A percentile compares a stretch with the other conserved stretches of the same genome.
Conservation (phyloP, 2,888 invertebrate species). For the Baccha elongata region DNA sequence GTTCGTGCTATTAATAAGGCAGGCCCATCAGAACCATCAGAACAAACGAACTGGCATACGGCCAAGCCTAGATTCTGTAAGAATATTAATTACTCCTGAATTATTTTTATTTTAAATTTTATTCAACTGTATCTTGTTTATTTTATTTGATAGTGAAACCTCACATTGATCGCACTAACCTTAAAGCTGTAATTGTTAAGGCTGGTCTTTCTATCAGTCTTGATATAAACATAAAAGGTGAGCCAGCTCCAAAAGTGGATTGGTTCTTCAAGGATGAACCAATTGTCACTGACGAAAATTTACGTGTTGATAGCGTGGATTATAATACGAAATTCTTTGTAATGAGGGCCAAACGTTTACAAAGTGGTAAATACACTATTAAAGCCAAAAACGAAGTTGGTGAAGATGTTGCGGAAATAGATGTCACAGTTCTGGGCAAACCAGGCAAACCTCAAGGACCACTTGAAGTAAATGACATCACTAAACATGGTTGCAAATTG, state of each 20-base stretch:
- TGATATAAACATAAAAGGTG: constrained; percentile 95
- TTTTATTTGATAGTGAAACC: constrained; percentile 90
- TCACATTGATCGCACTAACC: constrained; percentile 94
- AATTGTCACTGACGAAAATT: constrained; percentile 84
- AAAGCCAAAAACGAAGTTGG: constrained; percentile 96
- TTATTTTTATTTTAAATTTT: background rate
- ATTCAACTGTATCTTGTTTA: no score
- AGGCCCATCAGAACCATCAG: constrained; percentile 95
- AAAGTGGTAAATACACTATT: constrained; percentile 94
- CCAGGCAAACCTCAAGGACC: constrained; percentile 93
- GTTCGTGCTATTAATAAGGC: constrained; percentile 97
- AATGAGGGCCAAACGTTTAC: constrained; percentile 90
- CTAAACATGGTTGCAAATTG: constrained; percentile 95
- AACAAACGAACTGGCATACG: constrained; percentile 95
- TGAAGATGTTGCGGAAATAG: constrained; percentile 94
- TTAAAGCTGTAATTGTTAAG: constrained; percentile 92
- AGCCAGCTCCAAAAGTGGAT: constrained; percentile 95
- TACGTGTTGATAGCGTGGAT: constrained; percentile 92
- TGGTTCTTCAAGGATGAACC: constrained; percentile 92
- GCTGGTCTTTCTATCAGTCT: constrained; percentile 93
- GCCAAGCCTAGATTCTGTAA: constrained; percentile 94
- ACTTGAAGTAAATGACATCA: constrained; percentile 92
- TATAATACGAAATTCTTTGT: constrained; percentile 96
- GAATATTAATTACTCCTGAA: no score
- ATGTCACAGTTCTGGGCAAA: constrained; percentile 93